Base-by-base conservation (phyloP, 1,140 invertebrate genomes). In the Bombus balteatus region DNA sequence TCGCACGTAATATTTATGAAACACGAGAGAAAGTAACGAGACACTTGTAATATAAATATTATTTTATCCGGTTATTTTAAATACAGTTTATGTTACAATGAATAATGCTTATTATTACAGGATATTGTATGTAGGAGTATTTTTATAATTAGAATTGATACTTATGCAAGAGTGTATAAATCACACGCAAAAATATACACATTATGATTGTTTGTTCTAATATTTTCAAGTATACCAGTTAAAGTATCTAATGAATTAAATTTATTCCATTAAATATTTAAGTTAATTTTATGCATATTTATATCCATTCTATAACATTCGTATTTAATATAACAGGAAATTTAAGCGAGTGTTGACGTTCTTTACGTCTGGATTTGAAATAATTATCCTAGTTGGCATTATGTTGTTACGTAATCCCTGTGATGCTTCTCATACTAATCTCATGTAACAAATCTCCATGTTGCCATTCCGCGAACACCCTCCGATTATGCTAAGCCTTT, bases 401-500 rank as follows among this genome's bases (percentile, higher is more conserved):
- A 74, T 47, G 41, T 75, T 57, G 47, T 53, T 75, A 59, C 18
- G 32, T 75, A 75, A 75, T 73, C 71, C 71, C 13, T n/a, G 10
- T 43, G 47, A 75, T 53, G 47, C 57, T 75, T 22, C 47, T 75
- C 41, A 47, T 75, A 75, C 47, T 75, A 75, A 75, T 75, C 72
- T 34, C 72, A 18, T 43, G 15, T 43, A 53, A 43, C 72, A 74
- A 74, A 74, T 74, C 74, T 75, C 32, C 43, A n/a, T 75, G 73
- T 53, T 59, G 47, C 47, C 3, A 57, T 75, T 57, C 74, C 74
- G 34, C 47, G 41, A 57, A 34, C 47, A 57, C 43, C 28, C 47
- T 34, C 32, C 22, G 47, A 59, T 75, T 75, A 57, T 15, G 47
- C 25, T 59, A 59, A 76, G 34, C 53, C 25, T 39, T 76, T 10